Base-by-base conservation (phyloP, 2,113 vertebrate genomes). In the Castor canadensis region DNA sequence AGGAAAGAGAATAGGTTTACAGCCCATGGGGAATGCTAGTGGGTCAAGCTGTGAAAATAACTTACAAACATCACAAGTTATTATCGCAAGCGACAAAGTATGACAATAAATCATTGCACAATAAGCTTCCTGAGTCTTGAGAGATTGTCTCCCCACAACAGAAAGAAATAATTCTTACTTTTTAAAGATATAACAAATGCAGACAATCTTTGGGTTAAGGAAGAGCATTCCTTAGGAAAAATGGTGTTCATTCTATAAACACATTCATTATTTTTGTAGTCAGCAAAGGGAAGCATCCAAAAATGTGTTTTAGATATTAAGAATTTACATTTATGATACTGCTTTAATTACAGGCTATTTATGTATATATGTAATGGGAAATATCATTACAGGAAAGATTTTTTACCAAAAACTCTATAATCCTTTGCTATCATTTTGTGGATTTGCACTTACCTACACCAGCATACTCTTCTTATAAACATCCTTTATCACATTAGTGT, bases 41-140 rank as follows among this genome's bases (percentile, higher is more conserved):
- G 47, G 49, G 20, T 62, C 94, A 75, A 79, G 76, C 89, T 89
- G 64, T 84, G 95, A 84, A 89, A 94, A 86, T 60, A 64, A 62
- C 80, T 49, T 45, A 9, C 30, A 88, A 85, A 16, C 43, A 66
- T n/a, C 93, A 19, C 26, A 60, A n/a, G 35, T 64, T 64, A 72
- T 66, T 52, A 87, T 20, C 24, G 22, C 9, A 92, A n/a, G 52
- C 45, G 38, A 38, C 66, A 43, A 87, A 64, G 35, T 11, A 35
- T 19, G 22, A 32, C 22, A n/a, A 49, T 49, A 49, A 71, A 40
- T 66, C 43, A 28, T 17, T 19, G 11, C 28, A 69, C 54, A 87
- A 32, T 73, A 54, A 80, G 49, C 43, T 84, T 47, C 47, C 67
- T 22, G 12, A 52, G n/a, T 88, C 56, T 84, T 56, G 49, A 54